A percentile compares a stretch with the other conserved stretches of the same genome.
phyloP scores from a whole-genome alignment of 2,888 invertebrate species.

The Mycalesis mineus region DNA sequence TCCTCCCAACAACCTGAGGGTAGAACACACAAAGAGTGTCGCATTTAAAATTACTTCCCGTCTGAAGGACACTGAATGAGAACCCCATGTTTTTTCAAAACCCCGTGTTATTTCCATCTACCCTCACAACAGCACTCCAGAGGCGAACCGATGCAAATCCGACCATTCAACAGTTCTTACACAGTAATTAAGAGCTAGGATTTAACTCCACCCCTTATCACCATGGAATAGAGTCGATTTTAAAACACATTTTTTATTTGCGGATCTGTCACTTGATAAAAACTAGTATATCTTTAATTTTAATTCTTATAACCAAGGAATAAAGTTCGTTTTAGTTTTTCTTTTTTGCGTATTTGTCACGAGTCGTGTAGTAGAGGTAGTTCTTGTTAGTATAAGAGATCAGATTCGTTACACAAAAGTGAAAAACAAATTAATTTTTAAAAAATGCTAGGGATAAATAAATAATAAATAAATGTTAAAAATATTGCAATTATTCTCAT shows the following conservation, averaged over 20 bases:
- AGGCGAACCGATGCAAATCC: conserved; percentile 21
- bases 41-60: conserved; percentile 19
- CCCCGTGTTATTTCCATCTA: conserved; percentile 19
- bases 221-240: not conserved
- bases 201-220: not conserved
- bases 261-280: not conserved
- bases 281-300: too few relatives aligned
- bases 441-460: too few relatives aligned
- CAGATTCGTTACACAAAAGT: too few relatives aligned
- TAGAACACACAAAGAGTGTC: not conserved
- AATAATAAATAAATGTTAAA: too few relatives aligned
- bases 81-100: too few relatives aligned
- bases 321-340: not conserved
- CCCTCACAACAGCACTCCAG: conserved; percentile 15
- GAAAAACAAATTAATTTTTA: too few relatives aligned
- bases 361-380: too few relatives aligned
- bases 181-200: conserved; percentile 5
- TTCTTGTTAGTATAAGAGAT: not conserved
- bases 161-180: not conserved
- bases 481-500: too few relatives aligned
- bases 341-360: not conserved
- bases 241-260: not conserved
- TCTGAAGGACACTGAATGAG: conserved; percentile 20
- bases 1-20: not conserved
- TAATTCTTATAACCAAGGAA: not conserved